Conservation (phyloP, 2,113 vertebrate species). For the Cisticola juncidis region DNA sequence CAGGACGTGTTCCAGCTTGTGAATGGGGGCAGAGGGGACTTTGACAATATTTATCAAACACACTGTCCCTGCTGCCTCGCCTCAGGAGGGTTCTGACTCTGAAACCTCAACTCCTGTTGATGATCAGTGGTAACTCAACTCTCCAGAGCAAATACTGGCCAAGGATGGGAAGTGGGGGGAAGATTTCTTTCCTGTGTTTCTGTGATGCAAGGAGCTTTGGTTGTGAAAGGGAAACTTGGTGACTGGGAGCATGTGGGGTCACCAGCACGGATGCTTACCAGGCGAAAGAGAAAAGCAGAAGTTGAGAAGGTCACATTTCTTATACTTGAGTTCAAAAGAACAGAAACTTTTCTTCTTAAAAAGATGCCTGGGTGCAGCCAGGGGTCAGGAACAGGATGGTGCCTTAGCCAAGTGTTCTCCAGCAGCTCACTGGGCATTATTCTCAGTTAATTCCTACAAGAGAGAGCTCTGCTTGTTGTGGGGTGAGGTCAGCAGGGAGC, state of each 20-base stretch:
- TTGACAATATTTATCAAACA: not conserved
- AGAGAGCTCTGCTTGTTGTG: not conserved
- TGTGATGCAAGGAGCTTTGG: not conserved
- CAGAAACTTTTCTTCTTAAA: not conserved
- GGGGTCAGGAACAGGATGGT: not conserved
- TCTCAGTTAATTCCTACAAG: not conserved
- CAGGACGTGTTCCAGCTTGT: rapidly evolving
- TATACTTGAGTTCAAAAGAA: not conserved
- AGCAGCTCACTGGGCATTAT: not conserved
- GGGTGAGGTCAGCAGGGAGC: not conserved
- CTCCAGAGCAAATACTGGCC: not conserved
- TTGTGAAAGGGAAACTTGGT: not conserved
- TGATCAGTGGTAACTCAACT: not conserved
- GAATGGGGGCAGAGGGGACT: rapidly evolving
- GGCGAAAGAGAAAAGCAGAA: not conserved
- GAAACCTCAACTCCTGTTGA: not conserved
- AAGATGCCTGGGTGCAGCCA: rapidly evolving
- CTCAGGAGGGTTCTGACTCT: not conserved
- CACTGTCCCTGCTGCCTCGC: rapidly evolving
- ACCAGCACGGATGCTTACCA: rapidly evolving
- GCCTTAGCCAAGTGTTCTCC: not conserved
- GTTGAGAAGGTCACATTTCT: not conserved
- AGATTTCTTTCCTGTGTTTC: not conserved
- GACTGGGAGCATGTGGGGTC: not conserved
- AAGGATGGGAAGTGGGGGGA: not conserved